phyloP scores from a whole-genome alignment of 35 echinoderm and acorn worm genomes.

The Lytechinus variegatus region DNA sequence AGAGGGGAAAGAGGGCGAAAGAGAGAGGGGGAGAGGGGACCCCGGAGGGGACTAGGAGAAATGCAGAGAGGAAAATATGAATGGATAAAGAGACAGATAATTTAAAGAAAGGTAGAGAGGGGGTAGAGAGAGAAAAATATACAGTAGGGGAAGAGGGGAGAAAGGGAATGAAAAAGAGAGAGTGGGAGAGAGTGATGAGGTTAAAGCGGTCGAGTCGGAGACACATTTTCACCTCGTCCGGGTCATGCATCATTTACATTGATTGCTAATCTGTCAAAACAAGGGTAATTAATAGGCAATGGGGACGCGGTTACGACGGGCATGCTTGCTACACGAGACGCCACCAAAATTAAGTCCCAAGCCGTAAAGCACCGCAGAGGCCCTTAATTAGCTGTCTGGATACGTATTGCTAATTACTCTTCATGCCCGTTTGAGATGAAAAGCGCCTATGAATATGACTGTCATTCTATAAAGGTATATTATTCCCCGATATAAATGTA shows the following conservation, averaged over 20 bases:
- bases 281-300: slow-evolving; percentile 54
- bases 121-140: neutral
- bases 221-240: slow-evolving; percentile 18
- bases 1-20: neutral
- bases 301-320: slow-evolving; percentile 21
- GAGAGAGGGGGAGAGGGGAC: neutral
- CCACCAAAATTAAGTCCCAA: slow-evolving; percentile 24
- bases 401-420: slow-evolving; percentile 27
- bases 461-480: no score
- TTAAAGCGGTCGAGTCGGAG: neutral
- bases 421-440: neutral
- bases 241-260: slow-evolving; percentile 57
- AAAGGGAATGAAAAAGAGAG: neutral
- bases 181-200: neutral
- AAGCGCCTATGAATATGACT: neutral
- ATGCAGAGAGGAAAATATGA: neutral
- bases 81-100: neutral
- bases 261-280: slow-evolving; percentile 54
- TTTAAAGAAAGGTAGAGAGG: neutral
- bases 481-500: no score
- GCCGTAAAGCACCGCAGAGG: neutral
- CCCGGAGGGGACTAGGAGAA: no score
- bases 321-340: neutral
- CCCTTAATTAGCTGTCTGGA: slow-evolving; percentile 28
- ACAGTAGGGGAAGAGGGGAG: neutral